These are phyloP conservation scores for Melanchra persicariae DNA, from an alignment of 2,888 invertebrate species.

Conservation along the genomic window DNA sequence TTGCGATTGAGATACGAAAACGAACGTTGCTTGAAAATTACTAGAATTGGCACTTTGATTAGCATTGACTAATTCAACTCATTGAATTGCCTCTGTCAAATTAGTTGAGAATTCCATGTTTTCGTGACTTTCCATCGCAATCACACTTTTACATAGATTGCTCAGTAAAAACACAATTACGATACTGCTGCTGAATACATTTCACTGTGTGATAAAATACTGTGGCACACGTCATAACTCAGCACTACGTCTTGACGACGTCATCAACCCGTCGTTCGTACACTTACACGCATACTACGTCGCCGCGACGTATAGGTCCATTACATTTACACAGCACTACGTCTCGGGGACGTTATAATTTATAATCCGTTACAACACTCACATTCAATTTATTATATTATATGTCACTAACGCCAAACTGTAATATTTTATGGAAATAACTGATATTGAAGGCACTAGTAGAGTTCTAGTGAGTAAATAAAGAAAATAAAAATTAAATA, in stretches of 20 bases:
- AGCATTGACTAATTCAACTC: neutral
- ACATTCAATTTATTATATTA: constrained; percentile 69
- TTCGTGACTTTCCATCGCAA: neutral
- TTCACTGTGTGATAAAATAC: constrained; percentile 45
- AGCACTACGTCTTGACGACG: constrained; percentile 27
- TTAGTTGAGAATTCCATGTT: no score
- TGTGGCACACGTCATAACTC: constrained; percentile 30
- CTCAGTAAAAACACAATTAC: neutral
- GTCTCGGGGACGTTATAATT: constrained; percentile 59
- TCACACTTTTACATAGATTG: neutral
- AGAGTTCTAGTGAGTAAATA: constrained; percentile 81
- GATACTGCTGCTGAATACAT: constrained; percentile 22
- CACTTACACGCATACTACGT: constrained; percentile 33
- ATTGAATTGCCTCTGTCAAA: no score
- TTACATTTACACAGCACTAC: constrained; percentile 47
- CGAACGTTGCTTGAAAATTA: no score
- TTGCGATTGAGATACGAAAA: no score
- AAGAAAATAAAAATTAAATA: constrained; percentile 53
- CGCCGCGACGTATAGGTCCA: constrained; percentile 51
- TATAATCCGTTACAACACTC: constrained; percentile 66
- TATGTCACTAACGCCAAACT: constrained; percentile 86
- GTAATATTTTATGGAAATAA: constrained; percentile 74
- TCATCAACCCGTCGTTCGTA: constrained; percentile 17
- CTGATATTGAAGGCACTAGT: constrained; percentile 86
- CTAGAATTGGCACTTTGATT: no score